Conservation (phyloP, 2,888 invertebrate genomes). For the Tromatobia lineatoria region DNA sequence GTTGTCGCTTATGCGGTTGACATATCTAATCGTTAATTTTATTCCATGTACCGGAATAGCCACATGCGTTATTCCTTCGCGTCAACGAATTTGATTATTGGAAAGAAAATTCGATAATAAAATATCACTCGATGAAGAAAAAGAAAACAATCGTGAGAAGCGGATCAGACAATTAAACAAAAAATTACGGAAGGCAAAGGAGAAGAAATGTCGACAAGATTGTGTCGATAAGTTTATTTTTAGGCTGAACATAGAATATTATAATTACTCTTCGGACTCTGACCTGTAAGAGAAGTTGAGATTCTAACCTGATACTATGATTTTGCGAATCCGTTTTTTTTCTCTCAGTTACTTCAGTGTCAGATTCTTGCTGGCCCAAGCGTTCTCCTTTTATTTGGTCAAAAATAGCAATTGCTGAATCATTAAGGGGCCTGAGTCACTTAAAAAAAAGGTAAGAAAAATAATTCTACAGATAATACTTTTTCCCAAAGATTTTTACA, state of each 20-base stretch:
- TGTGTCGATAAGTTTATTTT: not conserved
- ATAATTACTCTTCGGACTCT: conserved; percentile 15
- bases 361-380: not conserved
- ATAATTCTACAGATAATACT: too few species aligned
- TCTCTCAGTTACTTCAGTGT: not conserved
- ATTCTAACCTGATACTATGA: conserved; percentile 13
- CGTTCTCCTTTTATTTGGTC: not conserved
- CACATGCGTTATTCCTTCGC: not conserved
- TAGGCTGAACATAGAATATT: not conserved
- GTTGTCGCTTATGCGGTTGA: not conserved
- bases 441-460: too few species aligned
- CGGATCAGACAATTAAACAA: conserved; percentile 9
- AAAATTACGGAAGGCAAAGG: not conserved
- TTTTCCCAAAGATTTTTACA: too few species aligned
- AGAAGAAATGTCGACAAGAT: conserved; percentile 2
- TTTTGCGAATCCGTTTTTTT: not conserved
- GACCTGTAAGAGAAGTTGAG: conserved; percentile 3
- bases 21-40: not conserved
- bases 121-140: not conserved
- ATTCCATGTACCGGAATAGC: conserved; percentile 13
- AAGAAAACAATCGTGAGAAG: not conserved
- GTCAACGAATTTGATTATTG: not conserved
- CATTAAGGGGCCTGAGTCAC: too few species aligned
- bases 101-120: not conserved
- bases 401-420: not conserved